Percentiles rank a stretch among this genome's conserved stretches.
These are phyloP conservation scores for Drosophila santomea DNA, from an alignment of 1,140 invertebrate species.

Conservation along the genomic window DNA sequence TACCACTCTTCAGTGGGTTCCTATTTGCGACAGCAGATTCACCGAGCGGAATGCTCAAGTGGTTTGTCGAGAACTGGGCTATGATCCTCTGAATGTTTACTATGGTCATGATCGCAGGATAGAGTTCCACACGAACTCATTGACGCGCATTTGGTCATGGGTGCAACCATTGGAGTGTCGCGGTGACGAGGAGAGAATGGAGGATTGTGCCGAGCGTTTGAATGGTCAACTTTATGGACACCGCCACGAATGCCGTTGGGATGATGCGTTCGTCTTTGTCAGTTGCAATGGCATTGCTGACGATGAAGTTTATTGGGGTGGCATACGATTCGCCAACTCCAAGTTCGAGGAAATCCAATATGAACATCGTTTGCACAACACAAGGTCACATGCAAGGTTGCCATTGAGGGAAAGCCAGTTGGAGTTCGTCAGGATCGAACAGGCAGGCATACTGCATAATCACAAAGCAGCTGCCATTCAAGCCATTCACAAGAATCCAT, in stretches of 20 bases:
- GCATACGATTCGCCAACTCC: constrained; percentile 95
- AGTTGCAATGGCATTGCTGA: constrained; percentile 91
- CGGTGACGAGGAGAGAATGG: constrained; percentile 93
- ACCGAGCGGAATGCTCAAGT: constrained; percentile 97
- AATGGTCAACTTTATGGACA: constrained; percentile 95
- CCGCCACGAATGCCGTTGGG: constrained; percentile 93
- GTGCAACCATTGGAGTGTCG: constrained; percentile 94
- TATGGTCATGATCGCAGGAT: constrained; percentile 92
- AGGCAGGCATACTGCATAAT: constrained; percentile 98
- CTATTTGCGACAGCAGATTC: constrained; percentile 97
- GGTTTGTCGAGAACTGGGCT: constrained; percentile 96
- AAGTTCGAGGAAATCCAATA: constrained; percentile 95
- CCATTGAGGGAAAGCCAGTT: constrained; percentile 90
- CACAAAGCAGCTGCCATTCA: constrained; percentile 97
- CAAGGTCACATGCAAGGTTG: constrained; percentile 90
- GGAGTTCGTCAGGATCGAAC: constrained; percentile 93
- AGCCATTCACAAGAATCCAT: constrained; percentile 93
- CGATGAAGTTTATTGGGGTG: constrained; percentile 96
- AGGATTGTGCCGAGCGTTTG: constrained; percentile 94
- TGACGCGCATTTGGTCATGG: constrained; percentile 96
- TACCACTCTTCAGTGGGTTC: constrained; percentile 98
- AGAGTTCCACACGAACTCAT: constrained; percentile 93
- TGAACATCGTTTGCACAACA: constrained; percentile 92
- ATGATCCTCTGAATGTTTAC: constrained; percentile 94
- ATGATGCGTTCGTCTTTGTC: constrained; percentile 96